phyloP scores from a whole-genome alignment of 2,113 vertebrate genomes.

The Gopherus flavomarginatus region DNA sequence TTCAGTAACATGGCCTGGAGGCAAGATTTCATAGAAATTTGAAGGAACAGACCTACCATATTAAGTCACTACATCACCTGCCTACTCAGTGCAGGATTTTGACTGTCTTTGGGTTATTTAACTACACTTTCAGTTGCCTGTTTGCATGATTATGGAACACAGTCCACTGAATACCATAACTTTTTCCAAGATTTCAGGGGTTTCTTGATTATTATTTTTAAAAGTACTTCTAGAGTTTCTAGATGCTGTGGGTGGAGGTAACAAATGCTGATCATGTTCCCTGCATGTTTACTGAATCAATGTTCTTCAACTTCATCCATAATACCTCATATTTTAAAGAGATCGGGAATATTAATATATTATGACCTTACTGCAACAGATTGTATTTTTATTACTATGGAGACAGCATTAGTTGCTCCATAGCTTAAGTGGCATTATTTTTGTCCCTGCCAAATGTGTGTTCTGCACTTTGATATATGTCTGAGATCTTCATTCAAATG shows the following conservation, averaged over 20 bases:
- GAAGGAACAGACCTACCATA: fast-evolving
- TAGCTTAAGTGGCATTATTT: neutral
- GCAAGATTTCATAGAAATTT: neutral
- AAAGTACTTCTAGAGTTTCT: neutral
- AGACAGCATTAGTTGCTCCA: neutral
- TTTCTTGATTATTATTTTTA: neutral
- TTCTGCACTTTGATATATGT: fast-evolving
- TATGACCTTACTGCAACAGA: neutral
- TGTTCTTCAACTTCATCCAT: neutral
- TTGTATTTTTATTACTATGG: neutral
- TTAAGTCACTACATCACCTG: fast-evolving
- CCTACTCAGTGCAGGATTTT: neutral
- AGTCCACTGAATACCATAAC: neutral
- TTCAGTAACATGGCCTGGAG: fast-evolving
- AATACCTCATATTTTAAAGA: slow-evolving; percentile 29
- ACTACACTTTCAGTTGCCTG: fast-evolving
- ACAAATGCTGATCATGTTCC: fast-evolving
- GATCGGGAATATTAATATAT: slow-evolving; percentile 13
- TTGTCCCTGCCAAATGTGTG: neutral
- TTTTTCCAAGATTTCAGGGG: neutral
- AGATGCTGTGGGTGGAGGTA: fast-evolving
- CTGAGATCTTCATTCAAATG: fast-evolving
- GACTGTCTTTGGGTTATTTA: neutral
- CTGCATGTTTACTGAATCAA: fast-evolving
- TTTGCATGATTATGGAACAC: neutral